phyloP scores from a whole-genome alignment of 1,140 invertebrate genomes.

The Diorhabda elongata region DNA sequence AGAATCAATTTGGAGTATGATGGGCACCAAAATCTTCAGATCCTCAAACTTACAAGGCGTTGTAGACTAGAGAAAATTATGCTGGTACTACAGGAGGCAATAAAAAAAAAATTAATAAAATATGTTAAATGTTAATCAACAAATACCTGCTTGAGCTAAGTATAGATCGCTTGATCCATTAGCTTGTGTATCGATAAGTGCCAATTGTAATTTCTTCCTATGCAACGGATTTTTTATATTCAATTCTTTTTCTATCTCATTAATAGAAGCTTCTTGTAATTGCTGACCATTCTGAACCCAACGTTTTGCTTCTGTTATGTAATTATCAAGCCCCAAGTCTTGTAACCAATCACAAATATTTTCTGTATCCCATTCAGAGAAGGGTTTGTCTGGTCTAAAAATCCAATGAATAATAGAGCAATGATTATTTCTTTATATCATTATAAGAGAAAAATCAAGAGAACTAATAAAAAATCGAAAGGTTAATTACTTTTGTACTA shows the following conservation, averaged over 20 bases:
- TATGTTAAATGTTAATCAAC: neutral
- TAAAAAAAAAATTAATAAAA: too few species aligned
- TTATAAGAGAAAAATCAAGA: too few species aligned
- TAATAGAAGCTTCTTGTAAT: conserved; percentile 70
- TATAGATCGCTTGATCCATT: conserved; percentile 56
- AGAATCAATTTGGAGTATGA: too few species aligned
- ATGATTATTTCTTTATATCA: too few species aligned
- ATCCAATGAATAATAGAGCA: neutral
- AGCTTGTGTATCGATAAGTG: conserved; percentile 59
- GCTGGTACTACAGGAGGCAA: too few species aligned
- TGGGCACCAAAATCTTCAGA: too few species aligned
- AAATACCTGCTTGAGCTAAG: conserved; percentile 52
- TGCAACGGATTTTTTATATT: conserved; percentile 83
- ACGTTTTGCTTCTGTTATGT: conserved; percentile 70
- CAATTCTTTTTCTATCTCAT: conserved; percentile 88
- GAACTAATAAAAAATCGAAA: neutral
- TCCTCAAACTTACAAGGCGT: too few species aligned
- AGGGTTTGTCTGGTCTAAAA: conserved; percentile 56
- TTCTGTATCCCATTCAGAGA: conserved; percentile 76
- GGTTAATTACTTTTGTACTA: conserved; percentile 12
- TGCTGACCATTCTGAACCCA: conserved; percentile 81
- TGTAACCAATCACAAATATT: conserved; percentile 85
- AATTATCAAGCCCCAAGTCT: conserved; percentile 80
- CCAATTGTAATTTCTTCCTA: conserved; percentile 86
- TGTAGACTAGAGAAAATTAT: too few species aligned